Base-by-base conservation (phyloP, 1,140 invertebrate species). In the Galleria mellonella region DNA sequence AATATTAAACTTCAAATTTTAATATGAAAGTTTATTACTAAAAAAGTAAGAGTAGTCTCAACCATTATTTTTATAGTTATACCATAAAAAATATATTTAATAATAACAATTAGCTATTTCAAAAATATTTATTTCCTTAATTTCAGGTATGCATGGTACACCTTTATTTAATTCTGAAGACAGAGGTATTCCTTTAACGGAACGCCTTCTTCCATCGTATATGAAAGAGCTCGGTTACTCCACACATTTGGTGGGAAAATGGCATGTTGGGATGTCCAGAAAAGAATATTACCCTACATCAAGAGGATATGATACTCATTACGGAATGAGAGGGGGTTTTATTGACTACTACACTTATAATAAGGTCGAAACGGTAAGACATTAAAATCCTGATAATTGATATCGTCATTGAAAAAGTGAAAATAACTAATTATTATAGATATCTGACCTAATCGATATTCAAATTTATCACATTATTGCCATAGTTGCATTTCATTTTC, bases 241-340 rank as follows among this genome's bases (percentile, higher is more conserved):
- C 5, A 96, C 94, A 0, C 92, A 94, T 74, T 88, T 94, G 12
- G 89, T 97, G 9, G 96, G 96, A 17, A 97, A 98, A 84, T 97
- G 96, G 96, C 95, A 97, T 65, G 87, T 96, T 36, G 95, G 94
- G 0, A 94, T 90, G 71, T 90, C 89, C 43, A 86, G 86, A 40
- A 88, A 87, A 15, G 89, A 91, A 39, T 94, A 92, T 57, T 92
- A 93, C 3, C 95, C 95, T 0, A 91, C 90, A 0, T 87, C 87
- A n/a, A 87, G 95, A 28, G 95, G 95, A 10, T 97, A 96, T 57
- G 92, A 96, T 55, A 88, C 90, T 9, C 94, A 95, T 71, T 95
- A 91, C 69, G 95, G 95, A 3, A 96, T 96, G 77, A 92, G 92
- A 88, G 92, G 93, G 32, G 95, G 93, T 0, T 90, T 91, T 29